phyloP scores from a whole-genome alignment of 2,797 vertebrate species.

The Podarcis siculus region DNA sequence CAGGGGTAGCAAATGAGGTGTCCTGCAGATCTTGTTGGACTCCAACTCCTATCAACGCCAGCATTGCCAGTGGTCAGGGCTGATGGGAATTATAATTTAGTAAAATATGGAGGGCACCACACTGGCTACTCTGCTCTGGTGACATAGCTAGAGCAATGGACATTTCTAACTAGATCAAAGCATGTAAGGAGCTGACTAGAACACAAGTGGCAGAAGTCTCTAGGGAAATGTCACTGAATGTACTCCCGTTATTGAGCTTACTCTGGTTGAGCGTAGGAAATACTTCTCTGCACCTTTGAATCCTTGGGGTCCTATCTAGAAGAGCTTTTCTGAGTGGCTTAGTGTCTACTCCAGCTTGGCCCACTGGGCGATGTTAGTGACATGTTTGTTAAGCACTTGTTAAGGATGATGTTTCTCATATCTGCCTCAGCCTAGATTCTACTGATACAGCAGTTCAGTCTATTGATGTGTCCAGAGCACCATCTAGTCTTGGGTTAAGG shows the following conservation, averaged over 20 bases:
- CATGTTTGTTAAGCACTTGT: not conserved
- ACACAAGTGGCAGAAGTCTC: not conserved
- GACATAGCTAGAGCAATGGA: not conserved
- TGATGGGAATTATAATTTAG: not conserved
- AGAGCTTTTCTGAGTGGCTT: not conserved
- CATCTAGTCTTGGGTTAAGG: not conserved
- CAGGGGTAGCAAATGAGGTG: not conserved
- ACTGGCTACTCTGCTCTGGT: not conserved
- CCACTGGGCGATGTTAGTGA: not conserved
- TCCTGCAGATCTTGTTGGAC: too few species aligned
- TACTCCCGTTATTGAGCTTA: not conserved
- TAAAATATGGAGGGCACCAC: not conserved
- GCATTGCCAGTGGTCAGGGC: not conserved
- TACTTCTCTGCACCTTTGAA: not conserved
- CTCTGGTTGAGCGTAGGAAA: not conserved
- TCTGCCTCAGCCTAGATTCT: not conserved
- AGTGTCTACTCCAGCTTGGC: not conserved
- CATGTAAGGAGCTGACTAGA: not conserved
- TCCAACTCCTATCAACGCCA: too few species aligned
- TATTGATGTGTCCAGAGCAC: not conserved
- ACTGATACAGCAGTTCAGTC: not conserved
- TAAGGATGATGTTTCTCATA: not conserved
- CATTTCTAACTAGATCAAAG: not conserved
- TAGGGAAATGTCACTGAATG: not conserved
- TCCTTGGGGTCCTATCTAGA: not conserved